Evolutionary conservation across 2,888 invertebrate genomes (phyloP), one percentile per base, ranked within the genome.

Genomic region (Coecobrya sp.): DNA sequence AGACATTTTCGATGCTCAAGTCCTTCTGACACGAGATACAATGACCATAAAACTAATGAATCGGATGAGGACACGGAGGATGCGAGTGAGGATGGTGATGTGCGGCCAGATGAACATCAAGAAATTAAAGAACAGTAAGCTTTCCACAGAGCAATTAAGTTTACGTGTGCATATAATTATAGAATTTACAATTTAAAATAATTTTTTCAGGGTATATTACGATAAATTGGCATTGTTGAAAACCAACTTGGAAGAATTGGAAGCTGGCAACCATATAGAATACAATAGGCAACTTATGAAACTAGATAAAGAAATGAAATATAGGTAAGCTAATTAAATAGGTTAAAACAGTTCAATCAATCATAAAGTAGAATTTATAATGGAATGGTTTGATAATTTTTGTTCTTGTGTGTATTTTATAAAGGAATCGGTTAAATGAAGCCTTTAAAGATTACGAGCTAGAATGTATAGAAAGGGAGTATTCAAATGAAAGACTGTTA

Each of bases 111-210:
- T 45, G 96, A 96, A 91, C 98, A 97, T 49, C 97, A 97, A 42
- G 98, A 98, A 96, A 97, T 98, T 91, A 98, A 98, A 96, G 98
- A 98, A 96, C 98, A 98, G 98, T 98, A 96, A 96, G 97, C 96
- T 42, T 73, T 25, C 13, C 13, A 79, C n/a, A n/a, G n/a, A n/a
- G n/a, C n/a, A n/a, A n/a, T n/a, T n/a, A n/a, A n/a, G n/a, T n/a
- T n/a, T n/a, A n/a, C n/a, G n/a, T n/a, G n/a, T n/a, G n/a, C n/a
- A n/a, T n/a, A n/a, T n/a, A n/a, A n/a, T n/a, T n/a, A n/a, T n/a
- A n/a, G n/a, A n/a, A n/a, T n/a, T 76, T 82, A 13, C 3, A 68
- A 27, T 16, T 27, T 68, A 10, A 7, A 42, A 22, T 68, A 68
- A 68, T 11, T 10, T 25, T 86, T 70, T 0, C 95, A 98, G 98